Evolutionary conservation across 2,888 invertebrate species (phyloP).

Genomic region (Boloria selene): DNA sequence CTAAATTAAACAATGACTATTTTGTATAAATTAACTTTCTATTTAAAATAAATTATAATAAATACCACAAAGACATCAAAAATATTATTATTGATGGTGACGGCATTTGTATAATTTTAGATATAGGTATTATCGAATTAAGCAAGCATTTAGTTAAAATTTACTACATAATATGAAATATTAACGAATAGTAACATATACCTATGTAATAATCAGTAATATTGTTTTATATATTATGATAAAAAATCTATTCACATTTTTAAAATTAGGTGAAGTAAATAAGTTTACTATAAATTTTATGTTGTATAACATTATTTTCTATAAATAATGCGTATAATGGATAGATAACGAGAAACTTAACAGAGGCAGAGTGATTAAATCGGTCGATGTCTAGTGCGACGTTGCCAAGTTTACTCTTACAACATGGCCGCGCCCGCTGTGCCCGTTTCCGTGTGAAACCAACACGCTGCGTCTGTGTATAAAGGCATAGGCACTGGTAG

Average conservation of each 20-base stretch:
- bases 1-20: conserved; percentile 15
- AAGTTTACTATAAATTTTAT: background rate
- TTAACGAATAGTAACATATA: no score
- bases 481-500: conserved; percentile 45
- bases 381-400: conserved; percentile 81
- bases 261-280: background rate
- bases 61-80: background rate
- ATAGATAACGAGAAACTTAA: conserved; percentile 55
- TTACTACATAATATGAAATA: no score
- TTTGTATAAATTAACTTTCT: conserved; percentile 15
- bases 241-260: background rate
- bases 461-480: conserved; percentile 73
- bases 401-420: conserved; percentile 80
- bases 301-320: conserved; percentile 11
- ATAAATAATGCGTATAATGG: conserved; percentile 29
- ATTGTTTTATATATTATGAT: no score
- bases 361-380: conserved; percentile 67
- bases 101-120: background rate
- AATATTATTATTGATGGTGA: background rate
- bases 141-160: no score
- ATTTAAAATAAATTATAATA: conserved; percentile 5
- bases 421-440: conserved; percentile 79
- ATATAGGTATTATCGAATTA: no score
- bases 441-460: conserved; percentile 82
- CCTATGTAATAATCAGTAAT: no score